Base-by-base conservation (phyloP, 2,113 vertebrate species). In the Atrichornis clamosus region DNA sequence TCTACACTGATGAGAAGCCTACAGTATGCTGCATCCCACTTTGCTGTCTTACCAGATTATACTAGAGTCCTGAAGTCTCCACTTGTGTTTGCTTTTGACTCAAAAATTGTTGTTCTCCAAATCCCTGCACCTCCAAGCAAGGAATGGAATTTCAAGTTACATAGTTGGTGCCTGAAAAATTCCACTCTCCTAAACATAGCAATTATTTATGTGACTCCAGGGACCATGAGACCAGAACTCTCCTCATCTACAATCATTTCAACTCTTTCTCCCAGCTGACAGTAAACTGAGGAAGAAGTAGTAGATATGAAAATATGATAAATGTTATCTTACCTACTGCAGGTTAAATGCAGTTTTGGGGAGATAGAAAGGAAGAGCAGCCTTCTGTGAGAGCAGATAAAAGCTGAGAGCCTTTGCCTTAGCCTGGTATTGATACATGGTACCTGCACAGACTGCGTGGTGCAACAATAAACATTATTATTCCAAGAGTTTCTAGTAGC, bases 131-230 rank as follows among this genome's bases (percentile, higher is more conserved):
- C 46, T 74, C 81, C 87, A 87, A 94, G 68, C n/a, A 87, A 84
- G 81, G 68, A 91, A 89, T 65, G 72, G 63, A 86, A 83, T 86
- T 91, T 94, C 81, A 87, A 74, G 68, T 73, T 93, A 84, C n/a
- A 49, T 52, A 64, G 35, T 42, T 86, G 28, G 59, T 89, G 46
- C 77, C 84, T 76, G 68, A 88, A 85, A 68, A 86, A 91, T 91
- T 93, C 80, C 72, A 65, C 46, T 89, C 39, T 87, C 77, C 74
- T 87, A 65, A 94, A 89, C 77, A 70, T 3, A 94, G 69, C 68
- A 70, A 81, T 84, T 89, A 65, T 74, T 89, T 81, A 87, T 41
- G 37, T 74, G 64, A 78, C 74, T 69, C 75, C 69, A 63, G 69
- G 39, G 42, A 89, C 52, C 41, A 14, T 5, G 26, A 87, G 69